Evolutionary conservation across 2,797 vertebrate species (phyloP), one percentile per base, ranked within the genome.

Genomic region (Megalops cyprinoides): DNA sequence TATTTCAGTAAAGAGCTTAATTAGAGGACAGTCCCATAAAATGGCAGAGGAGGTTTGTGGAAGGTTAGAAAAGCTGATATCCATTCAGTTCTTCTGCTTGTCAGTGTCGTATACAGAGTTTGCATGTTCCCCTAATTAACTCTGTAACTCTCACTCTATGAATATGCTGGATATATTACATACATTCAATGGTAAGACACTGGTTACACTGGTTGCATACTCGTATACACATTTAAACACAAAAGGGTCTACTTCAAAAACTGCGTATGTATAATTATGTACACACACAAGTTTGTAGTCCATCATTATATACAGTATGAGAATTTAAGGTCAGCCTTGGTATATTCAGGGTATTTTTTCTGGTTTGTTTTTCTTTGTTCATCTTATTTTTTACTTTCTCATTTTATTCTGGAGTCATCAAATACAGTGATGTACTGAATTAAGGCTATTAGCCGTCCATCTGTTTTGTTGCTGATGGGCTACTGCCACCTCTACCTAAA

Each of bases 51-150:
- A 86, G 88, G 90, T 92, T 93, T 90, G 90, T 88, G 83, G 87
- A 89, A 88, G 93, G 92, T 94, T 87, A 91, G 82, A 88, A 86
- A 91, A 91, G 90, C 91, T 90, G 90, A 89, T 86, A 90, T 87
- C n/a, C n/a, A 90, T 84, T 82, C 86, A 81, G 79, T 90, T 91
- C 88, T 87, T 84, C 89, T 80, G 89, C 91, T 91, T 93, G 92
- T 93, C 93, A 91, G 81, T 87, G 90, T 87, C 90, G 90, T 90
- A 88, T 93, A 89, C 89, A 86, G 92, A 90, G 90, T 92, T 89
- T 90, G 90, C 92, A 91, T 89, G 88, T 74, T 84, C 83, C 87
- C 87, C 90, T 92, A 95, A 94, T 94, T 93, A 95, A 87, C 85
- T 83, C 83, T 25, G 31, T 5, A 14, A 23, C 28, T 51, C 86